Base-by-base conservation (phyloP, 1,140 invertebrate genomes). In the Cotesia typhae region DNA sequence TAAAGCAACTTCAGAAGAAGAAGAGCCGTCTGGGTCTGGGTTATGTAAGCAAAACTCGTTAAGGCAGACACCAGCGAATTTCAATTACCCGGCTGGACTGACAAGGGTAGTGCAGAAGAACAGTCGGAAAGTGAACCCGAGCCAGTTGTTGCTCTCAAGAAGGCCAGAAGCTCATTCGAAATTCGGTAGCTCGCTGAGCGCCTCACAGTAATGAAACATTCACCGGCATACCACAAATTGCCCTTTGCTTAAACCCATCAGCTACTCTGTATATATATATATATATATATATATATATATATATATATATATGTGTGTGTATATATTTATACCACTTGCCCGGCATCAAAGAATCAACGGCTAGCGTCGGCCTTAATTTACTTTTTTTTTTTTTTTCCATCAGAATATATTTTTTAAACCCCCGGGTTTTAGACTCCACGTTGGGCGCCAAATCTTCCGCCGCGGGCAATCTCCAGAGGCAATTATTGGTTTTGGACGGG, bases 171-270 rank as follows among this genome's bases (percentile, higher is more conserved):
- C 84, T 85, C 84, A 85, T 87, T 85, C 82, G 81, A 85, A 87
- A 87, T 87, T 86, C 85, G 85, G 85, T 87, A 87, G 85, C 85
- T 82, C 77, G 59, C 69, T 71, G 80, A 80, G 79, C 80, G 79
- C 80, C 80, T 81, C 80, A 73, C 73, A 74, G 81, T 87, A 85
- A 86, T 87, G 85, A 87, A 87, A 87, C 83, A 87, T 87, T 85
- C 83, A 83, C 84, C 41, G 80, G 82, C 77, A 77, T 73, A 87
- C 84, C 85, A 81, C 85, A 87, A 86, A 84, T 86, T 87, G 83
- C 81, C 77, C 81, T 77, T 77, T 76, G 79, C 79, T 73, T 71
- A 52, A 36, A 63, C 68, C 35, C 71, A 38, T 53, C 63, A 4
- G 35, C n/a, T 14, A 20, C 53, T 57, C 53, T 57, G 2, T 28